Evolutionary conservation across 2,797 vertebrate species (phyloP).

Genomic region (Carcharodon carcharias): DNA sequence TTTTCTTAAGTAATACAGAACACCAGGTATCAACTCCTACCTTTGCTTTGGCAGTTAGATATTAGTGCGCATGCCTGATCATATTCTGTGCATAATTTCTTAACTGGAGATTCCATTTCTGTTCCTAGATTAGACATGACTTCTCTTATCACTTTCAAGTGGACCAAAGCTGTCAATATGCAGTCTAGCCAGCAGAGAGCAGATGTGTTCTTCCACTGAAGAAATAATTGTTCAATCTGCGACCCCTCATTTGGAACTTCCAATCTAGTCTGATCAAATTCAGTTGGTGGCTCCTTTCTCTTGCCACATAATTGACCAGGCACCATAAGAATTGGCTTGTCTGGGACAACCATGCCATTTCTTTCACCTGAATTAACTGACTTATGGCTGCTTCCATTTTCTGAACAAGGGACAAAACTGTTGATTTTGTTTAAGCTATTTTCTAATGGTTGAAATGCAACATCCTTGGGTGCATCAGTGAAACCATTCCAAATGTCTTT

Average conservation of each 20-base stretch:
- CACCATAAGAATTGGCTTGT: background rate
- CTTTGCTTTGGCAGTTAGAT: constrained; percentile 50
- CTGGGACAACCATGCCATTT: background rate
- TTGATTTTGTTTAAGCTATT: background rate
- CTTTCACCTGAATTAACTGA: background rate
- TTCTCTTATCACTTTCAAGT: constrained; percentile 60
- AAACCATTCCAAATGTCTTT: background rate
- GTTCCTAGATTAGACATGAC: constrained; percentile 40
- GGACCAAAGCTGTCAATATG: constrained; percentile 73
- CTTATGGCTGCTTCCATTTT: constrained; percentile 24
- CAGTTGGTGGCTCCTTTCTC: constrained; percentile 19
- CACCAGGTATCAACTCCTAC: constrained; percentile 43
- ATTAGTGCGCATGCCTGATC: constrained; percentile 54
- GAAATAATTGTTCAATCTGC: constrained; percentile 48
- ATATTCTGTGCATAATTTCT: constrained; percentile 62
- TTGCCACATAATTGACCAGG: constrained; percentile 15
- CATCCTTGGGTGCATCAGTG: background rate
- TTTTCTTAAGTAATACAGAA: background rate
- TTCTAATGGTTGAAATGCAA: background rate
- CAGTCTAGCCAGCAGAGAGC: constrained; percentile 86
- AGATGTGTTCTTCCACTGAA: constrained; percentile 74
- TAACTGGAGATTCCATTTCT: constrained; percentile 55
- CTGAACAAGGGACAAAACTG: background rate
- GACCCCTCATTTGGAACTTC: constrained; percentile 34
- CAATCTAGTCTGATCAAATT: constrained; percentile 27